Evolutionary conservation across 2,888 invertebrate species (phyloP).

Genomic region (Drosophila subquinaria): DNA sequence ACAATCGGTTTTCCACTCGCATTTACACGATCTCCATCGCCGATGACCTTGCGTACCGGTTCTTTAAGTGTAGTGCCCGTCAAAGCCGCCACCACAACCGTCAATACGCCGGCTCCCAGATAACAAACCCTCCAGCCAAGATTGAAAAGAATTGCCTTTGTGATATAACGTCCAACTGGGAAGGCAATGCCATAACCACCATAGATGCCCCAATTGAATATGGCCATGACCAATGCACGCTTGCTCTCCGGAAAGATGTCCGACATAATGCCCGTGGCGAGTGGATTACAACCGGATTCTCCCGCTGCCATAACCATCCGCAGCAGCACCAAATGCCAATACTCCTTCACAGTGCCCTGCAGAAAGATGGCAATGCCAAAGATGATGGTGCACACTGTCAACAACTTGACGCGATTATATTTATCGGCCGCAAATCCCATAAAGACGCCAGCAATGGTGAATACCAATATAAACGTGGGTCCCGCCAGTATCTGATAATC

Average conservation of each 20-base stretch:
- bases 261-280: conserved; percentile 93
- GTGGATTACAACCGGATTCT: conserved; percentile 94
- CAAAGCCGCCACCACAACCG: conserved; percentile 89
- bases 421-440: conserved; percentile 94
- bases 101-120: conserved; percentile 92
- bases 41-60: conserved; percentile 91
- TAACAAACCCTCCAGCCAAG: conserved; percentile 94
- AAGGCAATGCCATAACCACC: conserved; percentile 97
- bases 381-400: conserved; percentile 91
- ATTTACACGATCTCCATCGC: conserved; percentile 87
- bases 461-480: conserved; percentile 96
- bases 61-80: conserved; percentile 92
- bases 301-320: conserved; percentile 95
- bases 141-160: conserved; percentile 90
- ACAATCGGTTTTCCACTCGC: conserved; percentile 88
- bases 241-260: conserved; percentile 93
- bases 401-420: conserved; percentile 90
- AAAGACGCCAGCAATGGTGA: conserved; percentile 94
- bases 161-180: conserved; percentile 95
- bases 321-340: conserved; percentile 95
- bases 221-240: conserved; percentile 94
- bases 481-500: conserved; percentile 97
- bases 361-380: conserved; percentile 93
- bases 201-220: conserved; percentile 98
- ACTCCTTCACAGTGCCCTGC: conserved; percentile 93